Evolutionary conservation across 2,888 invertebrate species (phyloP), one percentile per base, ranked within the genome.

Genomic region (Dysmachus trigonus): DNA sequence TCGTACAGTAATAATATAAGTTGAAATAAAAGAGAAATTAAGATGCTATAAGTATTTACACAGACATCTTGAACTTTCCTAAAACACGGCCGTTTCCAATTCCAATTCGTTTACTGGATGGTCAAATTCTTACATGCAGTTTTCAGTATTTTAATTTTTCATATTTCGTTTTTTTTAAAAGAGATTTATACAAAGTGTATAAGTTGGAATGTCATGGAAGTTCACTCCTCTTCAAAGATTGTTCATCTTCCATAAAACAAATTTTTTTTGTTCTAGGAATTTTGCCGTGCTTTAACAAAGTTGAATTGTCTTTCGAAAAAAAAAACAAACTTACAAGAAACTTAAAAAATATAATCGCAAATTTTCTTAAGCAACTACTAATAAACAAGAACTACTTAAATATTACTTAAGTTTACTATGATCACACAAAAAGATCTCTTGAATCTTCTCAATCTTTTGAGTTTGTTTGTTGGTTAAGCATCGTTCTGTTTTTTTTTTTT

Each of bases 391-490:
- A 18, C 31, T 41, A 41, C 38, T 41, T 71, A 83, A 72, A 83
- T 38, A 35, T n/a, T 83, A 83, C 71, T 72, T 72, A 41, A 72
- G 38, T 72, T 72, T 53, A 47, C 31, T 41, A 83, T 83, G 83
- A 83, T 83, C 83, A 83, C 83, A 83, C 83, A 83, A 83, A 83
- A 83, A 83, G 83, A 83, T 41, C n/a, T 83, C n/a, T 62, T 27
- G 30, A 51, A 53, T 81, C 53, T 81, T 53, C 47, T 79, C 51
- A 47, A 76, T 76, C 76, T 81, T 81, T 81, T 81, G 81, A 81
- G 81, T 81, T 76, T 53, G 62, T 81, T 76, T 53, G 31, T 81
- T 81, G 62, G 81, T 81, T 81, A 81, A 81, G 53, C 62, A 35
- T 79, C n/a, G n/a, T n/a, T n/a, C n/a, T n/a, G n/a, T n/a, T n/a